These are phyloP conservation scores for Mystacides longicornis DNA, from an alignment of 2,888 invertebrate genomes.

Conservation along the genomic window DNA sequence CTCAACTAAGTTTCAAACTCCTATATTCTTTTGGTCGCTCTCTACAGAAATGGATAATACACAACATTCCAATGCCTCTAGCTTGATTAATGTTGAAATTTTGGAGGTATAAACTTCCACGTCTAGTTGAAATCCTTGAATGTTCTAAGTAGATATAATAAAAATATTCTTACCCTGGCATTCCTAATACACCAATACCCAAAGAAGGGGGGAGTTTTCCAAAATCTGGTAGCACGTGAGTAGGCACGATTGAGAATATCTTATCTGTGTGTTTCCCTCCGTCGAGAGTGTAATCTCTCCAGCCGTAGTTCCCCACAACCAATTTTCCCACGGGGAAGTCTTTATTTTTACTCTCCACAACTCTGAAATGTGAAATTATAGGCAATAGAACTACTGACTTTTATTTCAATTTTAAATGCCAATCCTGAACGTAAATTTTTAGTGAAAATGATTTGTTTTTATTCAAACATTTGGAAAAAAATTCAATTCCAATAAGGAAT, in stretches of 20 bases:
- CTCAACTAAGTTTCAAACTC: too few species aligned
- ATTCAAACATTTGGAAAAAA: too few species aligned
- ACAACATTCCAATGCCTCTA: too few species aligned
- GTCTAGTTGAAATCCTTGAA: not conserved
- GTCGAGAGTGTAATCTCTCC: constrained; percentile 50
- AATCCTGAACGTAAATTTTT: too few species aligned
- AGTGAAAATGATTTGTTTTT: too few species aligned
- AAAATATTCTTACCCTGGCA: constrained; percentile 58
- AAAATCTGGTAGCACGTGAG: constrained; percentile 50
- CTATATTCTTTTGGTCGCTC: too few species aligned
- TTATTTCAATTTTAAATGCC: too few species aligned
- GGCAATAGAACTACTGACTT: too few species aligned
- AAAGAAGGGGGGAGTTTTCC: constrained; percentile 53
- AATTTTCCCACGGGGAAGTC: constrained; percentile 57
- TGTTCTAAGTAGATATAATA: not conserved
- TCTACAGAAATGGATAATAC: too few species aligned
- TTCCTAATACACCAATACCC: constrained; percentile 59
- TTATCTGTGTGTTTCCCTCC: constrained; percentile 29
- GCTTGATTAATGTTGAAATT: not conserved
- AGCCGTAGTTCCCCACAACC: constrained; percentile 58
- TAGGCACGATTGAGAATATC: constrained; percentile 8
- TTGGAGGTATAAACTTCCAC: not conserved
- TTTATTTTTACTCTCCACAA: constrained; percentile 58
- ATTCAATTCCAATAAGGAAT: too few species aligned
- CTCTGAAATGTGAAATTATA: too few species aligned